Evolutionary conservation across 2,113 vertebrate species (phyloP), one percentile per base, ranked within the genome.

Genomic region (Solea solea): DNA sequence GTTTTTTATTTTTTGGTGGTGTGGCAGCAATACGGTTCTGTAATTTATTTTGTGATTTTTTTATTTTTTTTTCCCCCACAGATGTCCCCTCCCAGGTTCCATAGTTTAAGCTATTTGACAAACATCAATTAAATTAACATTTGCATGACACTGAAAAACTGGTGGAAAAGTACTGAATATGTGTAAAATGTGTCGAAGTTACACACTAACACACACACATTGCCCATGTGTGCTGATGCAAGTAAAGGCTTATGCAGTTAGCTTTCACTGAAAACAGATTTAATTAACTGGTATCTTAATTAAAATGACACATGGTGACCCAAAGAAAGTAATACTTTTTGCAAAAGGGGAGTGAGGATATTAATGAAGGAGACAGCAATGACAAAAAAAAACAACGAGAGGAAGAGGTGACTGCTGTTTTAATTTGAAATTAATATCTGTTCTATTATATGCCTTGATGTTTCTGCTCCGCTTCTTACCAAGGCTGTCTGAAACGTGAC

Each of bases 211-310:
- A 64, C 16, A 61, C 12, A 51, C 39, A 42, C 28, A n/a, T 14
- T 25, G 7, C 8, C 8, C 39, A 7, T 12, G 66, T 62, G 45
- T 66, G 67, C 41, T 13, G 62, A 58, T 52, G 54, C 65, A 6
- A 64, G 58, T n/a, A 52, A 54, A 57, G 49, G 45, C 74, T 60
- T 62, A 46, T 49, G 16, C 64, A 57, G 54, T 80, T 69, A 80
- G 58, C 54, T 72, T 59, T 80, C 59, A 80, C 74, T 72, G 64
- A 56, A 69, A 76, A 72, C 7, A 69, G 53, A 83, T 80, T 69
- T 80, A 69, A 72, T 83, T 80, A 76, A n/a, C 58, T 16, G 5
- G 52, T 69, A 69, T 72, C 81, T 65, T 80, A 72, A 83, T 80
- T 83, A 53, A 62, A 80, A 64, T 72, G 68, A 71, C 75, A 68